A percentile compares a stretch with the other conserved stretches of the same genome.
phyloP scores from a whole-genome alignment of 2,888 invertebrate genomes.

The Pseudococcus viburni region DNA sequence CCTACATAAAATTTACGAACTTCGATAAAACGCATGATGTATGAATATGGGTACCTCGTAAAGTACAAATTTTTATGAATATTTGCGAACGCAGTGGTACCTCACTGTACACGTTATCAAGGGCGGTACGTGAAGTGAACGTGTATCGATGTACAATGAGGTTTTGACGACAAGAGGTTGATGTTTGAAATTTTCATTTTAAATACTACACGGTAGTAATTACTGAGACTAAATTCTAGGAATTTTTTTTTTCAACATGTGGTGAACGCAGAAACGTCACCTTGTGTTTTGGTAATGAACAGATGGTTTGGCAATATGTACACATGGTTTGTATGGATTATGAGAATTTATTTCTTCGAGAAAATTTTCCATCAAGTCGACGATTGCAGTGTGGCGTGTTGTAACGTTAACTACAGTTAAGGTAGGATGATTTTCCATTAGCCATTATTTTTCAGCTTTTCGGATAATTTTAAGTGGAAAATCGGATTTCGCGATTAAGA shows the following conservation, averaged over 20 bases:
- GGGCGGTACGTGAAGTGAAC: background rate
- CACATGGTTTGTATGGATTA: conserved; percentile 17
- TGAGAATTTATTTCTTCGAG: conserved; percentile 35
- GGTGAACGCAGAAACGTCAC: conserved; percentile 10
- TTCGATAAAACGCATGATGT: conserved; percentile 33
- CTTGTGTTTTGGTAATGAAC: conserved; percentile 40
- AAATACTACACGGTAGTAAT: conserved; percentile 1
- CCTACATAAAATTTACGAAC: conserved; percentile 53
- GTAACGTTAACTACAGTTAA: background rate
- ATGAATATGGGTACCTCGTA: conserved; percentile 10
- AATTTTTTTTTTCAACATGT: conserved; percentile 22
- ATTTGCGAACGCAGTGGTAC: conserved; percentile 1
- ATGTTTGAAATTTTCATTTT: conserved; percentile 29
- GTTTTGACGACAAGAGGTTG: conserved; percentile 2
- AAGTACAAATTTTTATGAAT: conserved; percentile 29
- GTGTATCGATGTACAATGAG: background rate
- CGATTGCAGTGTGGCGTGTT: background rate
- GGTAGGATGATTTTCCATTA: conserved; percentile 18
- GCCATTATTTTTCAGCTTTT: background rate
- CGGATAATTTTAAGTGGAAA: background rate
- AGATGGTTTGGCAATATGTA: conserved; percentile 47
- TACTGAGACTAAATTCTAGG: conserved; percentile 14
- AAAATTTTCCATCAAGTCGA: conserved; percentile 20
- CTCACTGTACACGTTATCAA: conserved; percentile 9
- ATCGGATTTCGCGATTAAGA: background rate